Evolutionary conservation across 2,113 vertebrate genomes (phyloP).

Genomic region (Rallus limicola): DNA sequence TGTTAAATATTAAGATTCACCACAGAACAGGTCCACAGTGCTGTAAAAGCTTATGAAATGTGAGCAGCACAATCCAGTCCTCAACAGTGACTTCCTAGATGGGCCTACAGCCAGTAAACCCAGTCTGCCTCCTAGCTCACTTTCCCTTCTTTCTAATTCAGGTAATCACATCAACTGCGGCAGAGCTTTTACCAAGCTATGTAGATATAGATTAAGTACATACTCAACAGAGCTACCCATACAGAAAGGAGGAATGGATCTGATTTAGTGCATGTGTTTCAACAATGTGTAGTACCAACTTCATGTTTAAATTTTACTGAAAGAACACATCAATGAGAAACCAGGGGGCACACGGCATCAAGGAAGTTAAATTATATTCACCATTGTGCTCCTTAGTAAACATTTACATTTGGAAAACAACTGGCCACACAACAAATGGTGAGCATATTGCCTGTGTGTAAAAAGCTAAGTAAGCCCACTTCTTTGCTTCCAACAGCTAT

Average conservation of each 20-base stretch:
- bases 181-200: neutral
- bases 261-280: neutral
- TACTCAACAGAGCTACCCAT: neutral
- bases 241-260: neutral
- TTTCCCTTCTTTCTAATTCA: neutral
- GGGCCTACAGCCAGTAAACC: neutral
- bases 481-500: neutral
- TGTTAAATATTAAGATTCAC: neutral
- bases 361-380: neutral
- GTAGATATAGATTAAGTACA: neutral
- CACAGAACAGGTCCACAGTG: neutral
- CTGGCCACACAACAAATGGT: no score
- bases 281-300: neutral
- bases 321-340: neutral
- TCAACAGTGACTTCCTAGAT: neutral
- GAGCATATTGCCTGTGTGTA: neutral
- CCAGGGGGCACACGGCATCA: neutral
- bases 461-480: neutral
- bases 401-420: neutral
- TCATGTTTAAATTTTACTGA: neutral
- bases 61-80: neutral
- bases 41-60: neutral
- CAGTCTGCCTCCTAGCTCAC: neutral
- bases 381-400: neutral
- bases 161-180: neutral